Percentiles rank a stretch among this genome's conserved stretches.
Evolutionary conservation across 1,140 invertebrate species (phyloP).

Genomic region (Zaprionus camerounensis): DNA sequence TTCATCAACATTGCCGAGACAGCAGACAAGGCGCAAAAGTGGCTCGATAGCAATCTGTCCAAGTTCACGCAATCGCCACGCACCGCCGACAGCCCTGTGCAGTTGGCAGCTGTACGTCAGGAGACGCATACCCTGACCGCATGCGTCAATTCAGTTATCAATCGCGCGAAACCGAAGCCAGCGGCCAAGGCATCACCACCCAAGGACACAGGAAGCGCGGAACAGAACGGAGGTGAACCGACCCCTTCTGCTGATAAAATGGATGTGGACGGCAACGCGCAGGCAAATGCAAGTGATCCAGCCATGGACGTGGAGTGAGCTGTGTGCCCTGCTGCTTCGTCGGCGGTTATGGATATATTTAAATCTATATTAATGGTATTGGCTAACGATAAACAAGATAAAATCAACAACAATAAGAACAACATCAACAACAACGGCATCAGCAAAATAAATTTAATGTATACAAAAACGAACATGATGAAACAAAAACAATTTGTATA

Average conservation of each 20-base stretch:
- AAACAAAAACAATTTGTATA: slow-evolving; percentile 56
- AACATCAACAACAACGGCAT: slow-evolving; percentile 19
- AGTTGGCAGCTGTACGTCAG: slow-evolving; percentile 90
- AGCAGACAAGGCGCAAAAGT: slow-evolving; percentile 87
- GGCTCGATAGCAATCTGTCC: slow-evolving; percentile 90
- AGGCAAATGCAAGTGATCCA: slow-evolving; percentile 38
- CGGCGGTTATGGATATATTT: slow-evolving; percentile 47
- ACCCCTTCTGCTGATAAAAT: slow-evolving; percentile 59
- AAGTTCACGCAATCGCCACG: slow-evolving; percentile 87
- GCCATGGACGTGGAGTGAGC: slow-evolving; percentile 70
- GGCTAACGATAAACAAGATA: slow-evolving; percentile 62
- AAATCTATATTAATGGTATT: slow-evolving; percentile 60
- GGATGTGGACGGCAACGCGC: slow-evolving; percentile 66
- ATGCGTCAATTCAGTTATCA: slow-evolving; percentile 83
- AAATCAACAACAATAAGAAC: slow-evolving; percentile 37
- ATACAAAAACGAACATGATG: slow-evolving; percentile 32
- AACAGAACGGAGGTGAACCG: slow-evolving; percentile 77
- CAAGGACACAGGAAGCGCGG: slow-evolving; percentile 66
- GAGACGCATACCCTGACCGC: slow-evolving; percentile 86
- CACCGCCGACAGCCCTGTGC: slow-evolving; percentile 89
- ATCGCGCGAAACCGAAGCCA: slow-evolving; percentile 83
- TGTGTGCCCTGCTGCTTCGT: slow-evolving; percentile 14
- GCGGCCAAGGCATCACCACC: slow-evolving; percentile 68
- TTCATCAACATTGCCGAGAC: slow-evolving; percentile 89
- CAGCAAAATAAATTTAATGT: slow-evolving; percentile 42